Evolutionary conservation across 2,888 invertebrate species (phyloP).

Genomic region (Meghimatium bilineatum): DNA sequence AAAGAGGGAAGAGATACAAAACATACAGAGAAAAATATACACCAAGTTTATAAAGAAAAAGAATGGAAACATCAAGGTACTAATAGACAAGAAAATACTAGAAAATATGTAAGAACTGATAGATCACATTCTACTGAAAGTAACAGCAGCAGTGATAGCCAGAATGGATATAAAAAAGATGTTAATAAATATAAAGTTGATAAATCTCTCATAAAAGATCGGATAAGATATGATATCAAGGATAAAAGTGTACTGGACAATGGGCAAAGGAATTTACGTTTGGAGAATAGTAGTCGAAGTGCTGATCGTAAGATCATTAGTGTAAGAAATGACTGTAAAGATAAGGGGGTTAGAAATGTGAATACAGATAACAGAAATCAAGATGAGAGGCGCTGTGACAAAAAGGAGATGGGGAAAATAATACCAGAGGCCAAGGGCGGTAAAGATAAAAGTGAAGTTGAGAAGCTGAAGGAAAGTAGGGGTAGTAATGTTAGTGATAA

Average conservation of each 20-base stretch:
- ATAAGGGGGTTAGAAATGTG: background rate
- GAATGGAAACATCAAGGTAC: background rate
- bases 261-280: background rate
- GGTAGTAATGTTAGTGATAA: background rate
- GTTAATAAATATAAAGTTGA: background rate
- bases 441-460: background rate
- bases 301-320: background rate
- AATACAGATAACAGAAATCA: background rate
- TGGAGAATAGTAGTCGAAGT: background rate
- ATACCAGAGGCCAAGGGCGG: background rate
- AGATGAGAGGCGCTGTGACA: background rate
- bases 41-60: background rate
- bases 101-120: background rate
- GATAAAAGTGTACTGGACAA: background rate
- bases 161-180: background rate
- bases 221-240: background rate
- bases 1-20: background rate
- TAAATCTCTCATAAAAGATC: too few relatives aligned
- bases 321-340: background rate
- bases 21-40: background rate
- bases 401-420: background rate
- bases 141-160: background rate
- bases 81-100: background rate
- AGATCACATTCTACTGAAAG: background rate
- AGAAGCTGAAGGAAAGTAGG: background rate